Base-by-base conservation (phyloP, 2,888 invertebrate genomes). In the Pachymerium ferrugineum region DNA sequence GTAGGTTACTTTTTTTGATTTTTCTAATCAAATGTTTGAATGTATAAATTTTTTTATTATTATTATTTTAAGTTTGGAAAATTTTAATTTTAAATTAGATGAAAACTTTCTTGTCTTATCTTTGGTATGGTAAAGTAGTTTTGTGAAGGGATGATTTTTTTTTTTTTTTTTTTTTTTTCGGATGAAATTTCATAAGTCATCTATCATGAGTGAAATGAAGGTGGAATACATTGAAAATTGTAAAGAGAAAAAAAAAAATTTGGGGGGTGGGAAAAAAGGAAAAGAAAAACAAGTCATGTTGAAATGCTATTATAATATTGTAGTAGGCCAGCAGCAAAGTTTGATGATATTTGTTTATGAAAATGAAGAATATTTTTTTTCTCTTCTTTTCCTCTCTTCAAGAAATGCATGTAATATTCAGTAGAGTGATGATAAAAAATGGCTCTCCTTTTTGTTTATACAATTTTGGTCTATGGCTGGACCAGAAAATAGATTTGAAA, bases 161-260 rank as follows among this genome's bases (percentile, higher is more conserved):
- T 10, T 42, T 33, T 33, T 12, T 33, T n/a, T 42, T 10, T 42
- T 42, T 42, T 42, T 10, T 19, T 47, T 8, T 47, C 16, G 16
- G 16, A 22, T 47, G 4, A 22, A 8, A 6, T 42, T 42, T 42
- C 16, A 19, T 22, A 5, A 47, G 47, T 47, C 47, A 47, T 47
- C 47, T 47, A 47, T 47, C 47, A 47, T 47, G 47, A 47, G 47
- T 47, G 47, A 47, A 47, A 47, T 47, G 47, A 47, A 47, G 47
- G 47, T 47, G 47, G 47, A 47, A 47, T 47, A 47, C 10, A 47
- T 47, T 47, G n/a, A n/a, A n/a, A n/a, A n/a, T 47, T 47, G 19
- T 16, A 47, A 47, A 47, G 16, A 22, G 47, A 38, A 38, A 38
- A 38, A 47, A 47, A 12, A 47, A 47, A 42, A n/a, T n/a, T n/a